phyloP scores from a whole-genome alignment of 2,113 vertebrate species.

The Myanophis thanlyinensis region DNA sequence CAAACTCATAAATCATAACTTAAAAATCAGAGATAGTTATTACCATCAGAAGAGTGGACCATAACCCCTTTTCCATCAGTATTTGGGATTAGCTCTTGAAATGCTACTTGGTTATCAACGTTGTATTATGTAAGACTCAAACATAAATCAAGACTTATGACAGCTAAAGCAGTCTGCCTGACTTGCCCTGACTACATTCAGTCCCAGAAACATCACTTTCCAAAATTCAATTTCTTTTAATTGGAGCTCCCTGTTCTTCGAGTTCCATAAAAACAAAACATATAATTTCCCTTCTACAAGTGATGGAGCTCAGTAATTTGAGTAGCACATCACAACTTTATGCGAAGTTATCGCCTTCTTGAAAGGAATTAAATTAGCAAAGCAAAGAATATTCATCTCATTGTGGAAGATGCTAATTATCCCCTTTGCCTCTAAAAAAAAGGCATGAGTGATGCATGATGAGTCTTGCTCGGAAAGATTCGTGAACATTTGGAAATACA shows the following conservation, averaged over 20 bases:
- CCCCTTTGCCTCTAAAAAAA: constrained; percentile 71
- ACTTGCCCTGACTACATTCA: constrained; percentile 76
- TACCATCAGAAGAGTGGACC: no score
- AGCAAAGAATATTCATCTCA: constrained; percentile 74
- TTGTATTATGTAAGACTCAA: neutral
- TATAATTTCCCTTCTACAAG: constrained; percentile 73
- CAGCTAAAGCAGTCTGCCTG: constrained; percentile 60
- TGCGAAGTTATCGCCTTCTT: constrained; percentile 78
- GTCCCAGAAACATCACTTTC: constrained; percentile 75
- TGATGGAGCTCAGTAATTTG: constrained; percentile 75
- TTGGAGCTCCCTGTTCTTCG: constrained; percentile 62
- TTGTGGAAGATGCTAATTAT: constrained; percentile 81
- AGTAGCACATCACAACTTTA: constrained; percentile 76
- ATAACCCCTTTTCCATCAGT: neutral
- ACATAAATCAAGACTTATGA: neutral
- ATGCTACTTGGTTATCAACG: neutral
- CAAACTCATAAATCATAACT: neutral
- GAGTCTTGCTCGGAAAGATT: constrained; percentile 67
- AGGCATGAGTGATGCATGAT: constrained; percentile 75
- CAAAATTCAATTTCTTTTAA: constrained; percentile 75
- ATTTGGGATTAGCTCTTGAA: neutral
- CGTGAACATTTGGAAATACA: constrained; percentile 72
- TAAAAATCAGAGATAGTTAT: neutral
- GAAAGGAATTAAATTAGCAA: constrained; percentile 78
- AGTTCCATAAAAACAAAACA: constrained; percentile 67